Conservation (phyloP, 2,797 vertebrate genomes). For the Acanthis flammea region DNA sequence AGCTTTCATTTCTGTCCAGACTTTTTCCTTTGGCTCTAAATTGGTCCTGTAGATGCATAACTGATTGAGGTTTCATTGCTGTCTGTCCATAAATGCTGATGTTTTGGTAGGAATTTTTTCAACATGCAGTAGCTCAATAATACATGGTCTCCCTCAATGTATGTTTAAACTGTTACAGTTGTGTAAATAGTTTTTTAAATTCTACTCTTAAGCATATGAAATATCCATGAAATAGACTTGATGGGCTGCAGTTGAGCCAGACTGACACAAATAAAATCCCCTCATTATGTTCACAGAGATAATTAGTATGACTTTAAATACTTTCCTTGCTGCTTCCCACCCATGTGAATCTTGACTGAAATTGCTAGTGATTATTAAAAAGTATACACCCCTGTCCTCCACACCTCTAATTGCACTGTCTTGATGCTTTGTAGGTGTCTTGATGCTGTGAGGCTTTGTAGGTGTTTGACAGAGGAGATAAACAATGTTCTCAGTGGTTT, state of each 20-base stretch:
- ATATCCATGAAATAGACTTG: neutral
- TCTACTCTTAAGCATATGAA: neutral
- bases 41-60: neutral
- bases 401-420: neutral
- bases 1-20: neutral
- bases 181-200: neutral
- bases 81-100: neutral
- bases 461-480: neutral
- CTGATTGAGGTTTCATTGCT: neutral
- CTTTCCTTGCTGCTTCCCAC: neutral
- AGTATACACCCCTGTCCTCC: neutral
- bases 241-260: neutral
- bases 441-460: neutral
- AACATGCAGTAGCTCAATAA: neutral
- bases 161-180: neutral
- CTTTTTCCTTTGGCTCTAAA: neutral
- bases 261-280: neutral
- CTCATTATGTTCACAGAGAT: neutral
- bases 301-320: neutral
- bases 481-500: neutral
- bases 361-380: neutral
- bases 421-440: neutral
- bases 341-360: neutral
- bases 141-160: neutral
- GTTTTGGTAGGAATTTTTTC: neutral